phyloP scores from a whole-genome alignment of 2,888 invertebrate genomes.

The Torymus aiolomorphi region DNA sequence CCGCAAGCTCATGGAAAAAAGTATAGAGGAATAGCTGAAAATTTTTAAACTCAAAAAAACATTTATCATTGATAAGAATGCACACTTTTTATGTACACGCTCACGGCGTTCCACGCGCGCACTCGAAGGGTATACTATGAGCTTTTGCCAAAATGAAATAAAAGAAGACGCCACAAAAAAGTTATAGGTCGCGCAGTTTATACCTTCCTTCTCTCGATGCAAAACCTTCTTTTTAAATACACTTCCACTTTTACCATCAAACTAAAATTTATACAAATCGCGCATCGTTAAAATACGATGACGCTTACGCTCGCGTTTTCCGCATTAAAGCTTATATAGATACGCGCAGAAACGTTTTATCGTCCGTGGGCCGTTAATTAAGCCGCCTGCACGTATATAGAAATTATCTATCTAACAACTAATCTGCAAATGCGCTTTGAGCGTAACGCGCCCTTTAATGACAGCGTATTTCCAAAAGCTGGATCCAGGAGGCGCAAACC shows the following conservation, averaged over 20 bases:
- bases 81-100: no score
- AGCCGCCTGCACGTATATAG: conserved; percentile 1
- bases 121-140: conserved; percentile 1
- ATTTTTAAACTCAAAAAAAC: no score
- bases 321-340: not conserved
- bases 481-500: no score
- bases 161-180: conserved; percentile 17
- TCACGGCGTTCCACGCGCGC: not conserved
- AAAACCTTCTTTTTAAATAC: not conserved
- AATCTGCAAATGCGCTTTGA: conserved; percentile 21
- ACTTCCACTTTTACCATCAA: conserved; percentile 27
- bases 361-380: not conserved
- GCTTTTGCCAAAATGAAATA: conserved; percentile 18
- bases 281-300: no score
- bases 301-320: no score
- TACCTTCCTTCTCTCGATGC: not conserved
- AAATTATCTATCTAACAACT: conserved; percentile 31
- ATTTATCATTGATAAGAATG: no score
- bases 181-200: not conserved
- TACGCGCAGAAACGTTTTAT: conserved; percentile 11
- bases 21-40: no score
- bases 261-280: conserved; percentile 16
- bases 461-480: conserved; percentile 5
- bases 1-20: no score
- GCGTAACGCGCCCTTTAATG: not conserved